Evolutionary conservation across 1,140 invertebrate species (phyloP).

Genomic region (Cydia splendana): DNA sequence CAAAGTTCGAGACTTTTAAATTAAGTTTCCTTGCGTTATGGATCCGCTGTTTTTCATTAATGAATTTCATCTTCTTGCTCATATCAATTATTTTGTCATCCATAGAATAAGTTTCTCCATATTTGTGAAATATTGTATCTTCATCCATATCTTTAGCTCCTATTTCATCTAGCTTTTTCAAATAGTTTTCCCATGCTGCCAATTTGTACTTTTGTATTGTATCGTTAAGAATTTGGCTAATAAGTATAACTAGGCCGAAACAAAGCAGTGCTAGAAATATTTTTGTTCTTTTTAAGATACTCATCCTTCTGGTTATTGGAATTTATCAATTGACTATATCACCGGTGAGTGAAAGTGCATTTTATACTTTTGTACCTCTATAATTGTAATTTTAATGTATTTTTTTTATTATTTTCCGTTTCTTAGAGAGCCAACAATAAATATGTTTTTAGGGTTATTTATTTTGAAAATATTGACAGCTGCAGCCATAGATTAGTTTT

Average conservation of each 20-base stretch:
- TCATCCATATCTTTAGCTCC: constrained; percentile 1
- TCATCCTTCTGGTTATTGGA: neutral
- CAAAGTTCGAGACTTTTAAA: neutral
- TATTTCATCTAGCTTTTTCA: neutral
- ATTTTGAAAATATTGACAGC: neutral
- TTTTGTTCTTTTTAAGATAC: neutral
- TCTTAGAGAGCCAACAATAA: neutral
- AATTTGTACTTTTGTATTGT: neutral
- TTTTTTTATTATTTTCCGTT: neutral
- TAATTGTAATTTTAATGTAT: neutral
- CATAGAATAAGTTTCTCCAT: neutral
- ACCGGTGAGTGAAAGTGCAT: no score
- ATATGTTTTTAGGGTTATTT: neutral
- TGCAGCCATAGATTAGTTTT: no score
- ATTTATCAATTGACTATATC: no score
- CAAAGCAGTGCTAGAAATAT: neutral
- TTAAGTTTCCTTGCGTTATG: neutral
- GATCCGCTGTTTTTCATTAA: neutral
- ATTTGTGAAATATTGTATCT: neutral
- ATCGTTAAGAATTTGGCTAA: neutral
- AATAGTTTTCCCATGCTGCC: neutral
- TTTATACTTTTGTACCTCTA: no score
- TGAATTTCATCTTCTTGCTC: neutral
- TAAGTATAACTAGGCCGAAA: neutral
- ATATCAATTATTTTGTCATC: neutral